Evolutionary conservation across 2,113 vertebrate species (phyloP).

Genomic region (Otolemur garnettii): DNA sequence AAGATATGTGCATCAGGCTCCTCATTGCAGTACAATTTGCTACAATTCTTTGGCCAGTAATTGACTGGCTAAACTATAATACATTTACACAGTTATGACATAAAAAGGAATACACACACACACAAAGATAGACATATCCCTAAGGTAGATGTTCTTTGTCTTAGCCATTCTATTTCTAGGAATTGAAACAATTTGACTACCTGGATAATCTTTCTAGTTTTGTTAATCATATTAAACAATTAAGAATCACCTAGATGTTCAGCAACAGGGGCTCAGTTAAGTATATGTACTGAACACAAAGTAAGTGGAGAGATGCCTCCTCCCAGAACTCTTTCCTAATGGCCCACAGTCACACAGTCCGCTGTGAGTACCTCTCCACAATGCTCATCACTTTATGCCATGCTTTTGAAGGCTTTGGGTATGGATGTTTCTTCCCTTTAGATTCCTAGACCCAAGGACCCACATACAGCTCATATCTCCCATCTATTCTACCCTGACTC

Average conservation of each 20-base stretch:
- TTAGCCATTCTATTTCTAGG: constrained; percentile 43
- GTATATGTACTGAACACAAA: not conserved
- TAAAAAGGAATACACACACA: not conserved
- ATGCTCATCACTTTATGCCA: too few relatives aligned
- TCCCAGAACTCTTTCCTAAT: not conserved
- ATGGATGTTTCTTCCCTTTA: not conserved
- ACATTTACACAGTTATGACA: not conserved
- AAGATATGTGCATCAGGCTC: not conserved
- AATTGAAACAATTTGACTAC: constrained; percentile 12
- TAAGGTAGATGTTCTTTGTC: not conserved
- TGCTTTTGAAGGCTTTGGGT: not conserved
- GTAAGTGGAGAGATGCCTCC: not conserved
- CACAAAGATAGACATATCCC: not conserved
- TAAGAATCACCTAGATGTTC: not conserved
- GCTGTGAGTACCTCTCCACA: not conserved
- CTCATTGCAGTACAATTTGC: not conserved
- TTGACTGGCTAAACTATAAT: not conserved
- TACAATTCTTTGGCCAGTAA: not conserved
- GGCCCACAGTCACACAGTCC: not conserved
- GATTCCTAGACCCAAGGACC: not conserved
- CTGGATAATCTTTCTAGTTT: not conserved
- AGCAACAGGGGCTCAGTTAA: not conserved
- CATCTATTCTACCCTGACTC: not conserved
- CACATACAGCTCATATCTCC: not conserved
- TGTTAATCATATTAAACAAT: not conserved